Evolutionary conservation across 2,797 vertebrate genomes (phyloP).

Genomic region (Chelonia mydas): DNA sequence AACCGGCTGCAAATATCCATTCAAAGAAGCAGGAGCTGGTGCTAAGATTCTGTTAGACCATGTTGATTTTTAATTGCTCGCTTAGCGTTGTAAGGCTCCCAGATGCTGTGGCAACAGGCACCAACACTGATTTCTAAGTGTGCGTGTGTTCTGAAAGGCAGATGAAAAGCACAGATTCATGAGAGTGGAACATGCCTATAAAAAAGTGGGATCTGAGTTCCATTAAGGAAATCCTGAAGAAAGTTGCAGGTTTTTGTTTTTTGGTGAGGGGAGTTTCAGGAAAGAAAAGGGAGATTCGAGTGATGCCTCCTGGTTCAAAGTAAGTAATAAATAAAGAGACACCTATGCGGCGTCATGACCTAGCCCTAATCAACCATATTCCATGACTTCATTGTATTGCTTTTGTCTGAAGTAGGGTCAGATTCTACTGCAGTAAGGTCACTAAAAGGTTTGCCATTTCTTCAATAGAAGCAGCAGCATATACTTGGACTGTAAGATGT

Average conservation of each 20-base stretch:
- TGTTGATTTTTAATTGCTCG: slow-evolving; percentile 67
- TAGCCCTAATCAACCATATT: neutral
- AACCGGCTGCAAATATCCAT: slow-evolving; percentile 59
- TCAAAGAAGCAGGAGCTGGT: slow-evolving; percentile 53
- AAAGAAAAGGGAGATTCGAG: slow-evolving; percentile 29
- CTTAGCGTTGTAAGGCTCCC: slow-evolving; percentile 35
- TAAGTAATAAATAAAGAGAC: slow-evolving; percentile 6
- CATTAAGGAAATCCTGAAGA: slow-evolving; percentile 42
- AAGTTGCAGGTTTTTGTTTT: slow-evolving; percentile 10
- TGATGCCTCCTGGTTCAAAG: neutral
- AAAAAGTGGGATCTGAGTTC: slow-evolving; percentile 48
- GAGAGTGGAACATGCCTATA: slow-evolving; percentile 37
- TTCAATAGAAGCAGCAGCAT: neutral
- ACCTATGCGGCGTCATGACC: neutral
- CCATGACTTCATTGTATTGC: neutral
- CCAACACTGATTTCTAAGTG: slow-evolving; percentile 40
- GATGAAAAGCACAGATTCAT: slow-evolving; percentile 43
- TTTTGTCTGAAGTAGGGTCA: neutral
- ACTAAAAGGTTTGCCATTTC: neutral
- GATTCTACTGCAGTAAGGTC: neutral
- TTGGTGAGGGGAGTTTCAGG: neutral
- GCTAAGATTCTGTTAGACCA: slow-evolving; percentile 41
- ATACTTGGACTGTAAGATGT: neutral
- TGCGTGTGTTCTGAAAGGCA: slow-evolving; percentile 37
- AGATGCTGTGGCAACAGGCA: slow-evolving; percentile 60